Conservation (phyloP, 2,113 vertebrate genomes). For the Ictalurus furcatus region DNA sequence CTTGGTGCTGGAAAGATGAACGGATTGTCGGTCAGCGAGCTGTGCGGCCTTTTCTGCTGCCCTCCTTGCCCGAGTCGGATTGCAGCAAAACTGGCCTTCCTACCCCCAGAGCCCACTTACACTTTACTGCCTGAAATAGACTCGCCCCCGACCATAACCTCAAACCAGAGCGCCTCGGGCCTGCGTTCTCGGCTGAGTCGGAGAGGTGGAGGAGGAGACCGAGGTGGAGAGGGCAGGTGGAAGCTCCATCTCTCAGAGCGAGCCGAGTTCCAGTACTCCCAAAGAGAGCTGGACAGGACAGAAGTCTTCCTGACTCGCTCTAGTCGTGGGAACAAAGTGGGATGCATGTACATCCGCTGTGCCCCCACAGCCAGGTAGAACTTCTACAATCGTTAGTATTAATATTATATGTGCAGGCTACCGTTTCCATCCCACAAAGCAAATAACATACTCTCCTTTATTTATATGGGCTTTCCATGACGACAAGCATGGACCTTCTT, state of each 20-base stretch:
- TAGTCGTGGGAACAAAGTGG: slow-evolving; percentile 85
- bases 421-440: neutral
- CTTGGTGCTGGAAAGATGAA: slow-evolving; percentile 80
- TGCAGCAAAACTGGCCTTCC: slow-evolving; percentile 93
- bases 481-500: neutral
- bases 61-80: slow-evolving; percentile 97
- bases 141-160: slow-evolving; percentile 63
- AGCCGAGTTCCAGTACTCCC: slow-evolving; percentile 95
- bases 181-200: slow-evolving; percentile 69
- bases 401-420: neutral
- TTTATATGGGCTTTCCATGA: neutral
- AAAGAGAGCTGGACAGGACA: slow-evolving; percentile 90
- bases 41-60: slow-evolving; percentile 98
- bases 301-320: slow-evolving; percentile 95
- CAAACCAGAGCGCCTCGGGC: slow-evolving; percentile 67
- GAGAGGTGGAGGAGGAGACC: slow-evolving; percentile 22
- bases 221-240: slow-evolving; percentile 73
- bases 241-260: slow-evolving; percentile 92
- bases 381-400: neutral
- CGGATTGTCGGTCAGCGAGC: slow-evolving; percentile 90
- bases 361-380: slow-evolving; percentile 87
- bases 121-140: slow-evolving; percentile 86
- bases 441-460: neutral
- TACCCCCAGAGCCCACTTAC: slow-evolving; percentile 94
- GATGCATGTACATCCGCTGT: slow-evolving; percentile 97